Base-by-base conservation (phyloP, 2,797 vertebrate genomes). In the Acridotheres tristis region DNA sequence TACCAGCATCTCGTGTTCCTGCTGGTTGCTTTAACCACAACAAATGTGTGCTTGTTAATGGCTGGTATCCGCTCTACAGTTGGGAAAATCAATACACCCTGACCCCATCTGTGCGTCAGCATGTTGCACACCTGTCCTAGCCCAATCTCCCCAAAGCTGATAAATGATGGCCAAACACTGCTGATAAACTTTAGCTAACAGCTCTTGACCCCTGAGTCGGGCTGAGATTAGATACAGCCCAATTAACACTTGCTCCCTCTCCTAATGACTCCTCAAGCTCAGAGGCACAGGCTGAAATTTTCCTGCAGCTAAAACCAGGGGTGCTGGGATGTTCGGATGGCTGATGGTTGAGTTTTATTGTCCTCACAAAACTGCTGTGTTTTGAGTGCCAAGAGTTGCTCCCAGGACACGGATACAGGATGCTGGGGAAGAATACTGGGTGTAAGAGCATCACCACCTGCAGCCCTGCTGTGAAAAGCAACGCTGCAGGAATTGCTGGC, bases 151-250 rank as follows among this genome's bases (percentile, higher is more conserved):
- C 74, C 73, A 48, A 27, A 89, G 93, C 66, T 71, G 69, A 88
- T 67, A 94, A 91, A 88, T 29, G 50, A 34, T 78, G 76, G 75
- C 55, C 83, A 90, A 96, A 76, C 48, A 53, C 47, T 30, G 71
- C 79, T 34, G 85, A 94, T 88, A 96, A 91, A 96, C 66, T 72
- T 90, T 7, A 71, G 50, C 65, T 54, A 69, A 66, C 47, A 48
- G 69, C 69, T 75, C 32, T 26, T 96, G 85, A 93, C 77, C 91
- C 55, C 55, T 51, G 85, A 88, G 40, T 48, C n/a, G 55, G 85
- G 62, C 80, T 90, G 69, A 81, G 90, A 90, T 94, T 96, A 94
- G 91, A 73, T 94, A 86, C 40, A 18, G 62, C 47, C 79, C 62
- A 84, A 86, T 84, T 91, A 95, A 36, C 32, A 32, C 69, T 91